A percentile compares a stretch with the other conserved stretches of the same genome.
Conservation (phyloP, 1,140 invertebrate genomes). For the Agraylea sexmaculata region DNA sequence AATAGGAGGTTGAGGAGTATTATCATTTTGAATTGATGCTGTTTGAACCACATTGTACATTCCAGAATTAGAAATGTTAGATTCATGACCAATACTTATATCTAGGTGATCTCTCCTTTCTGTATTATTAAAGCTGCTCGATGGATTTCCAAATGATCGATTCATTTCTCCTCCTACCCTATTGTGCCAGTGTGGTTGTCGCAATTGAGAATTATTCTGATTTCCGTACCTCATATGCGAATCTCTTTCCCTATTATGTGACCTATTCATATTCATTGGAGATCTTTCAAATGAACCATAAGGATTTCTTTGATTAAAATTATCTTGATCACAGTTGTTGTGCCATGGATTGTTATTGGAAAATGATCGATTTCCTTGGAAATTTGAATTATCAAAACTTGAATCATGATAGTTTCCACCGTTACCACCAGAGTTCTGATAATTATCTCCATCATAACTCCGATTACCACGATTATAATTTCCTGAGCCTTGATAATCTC, state of each 20-base stretch:
- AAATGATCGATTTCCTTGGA: constrained; percentile 27
- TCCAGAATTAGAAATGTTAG: no score
- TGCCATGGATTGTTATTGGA: constrained; percentile 30
- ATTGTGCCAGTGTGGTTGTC: no score
- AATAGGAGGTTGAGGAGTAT: constrained; percentile 46
- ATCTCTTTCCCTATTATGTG: constrained; percentile 14
- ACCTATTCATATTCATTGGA: constrained; percentile 6
- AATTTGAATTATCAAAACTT: constrained; percentile 17
- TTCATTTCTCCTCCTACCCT: no score
- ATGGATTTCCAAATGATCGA: no score
- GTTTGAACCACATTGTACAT: no score
- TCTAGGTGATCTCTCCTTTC: no score
- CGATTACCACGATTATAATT: constrained; percentile 25
- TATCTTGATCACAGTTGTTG: constrained; percentile 9
- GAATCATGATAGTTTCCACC: constrained; percentile 28
- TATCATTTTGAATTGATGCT: no score
- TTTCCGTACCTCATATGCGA: constrained; percentile 11
- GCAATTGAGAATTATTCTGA: no score
- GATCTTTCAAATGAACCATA: constrained; percentile 17
- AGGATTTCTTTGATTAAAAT: constrained; percentile 12
- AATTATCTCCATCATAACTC: constrained; percentile 25
- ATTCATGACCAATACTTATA: no score
- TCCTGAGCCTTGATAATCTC: constrained; percentile 31
- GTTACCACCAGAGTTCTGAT: constrained; percentile 21
- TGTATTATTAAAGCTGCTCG: no score